Conservation (phyloP, 2,113 vertebrate genomes). For the Dipodomys ordii region DNA sequence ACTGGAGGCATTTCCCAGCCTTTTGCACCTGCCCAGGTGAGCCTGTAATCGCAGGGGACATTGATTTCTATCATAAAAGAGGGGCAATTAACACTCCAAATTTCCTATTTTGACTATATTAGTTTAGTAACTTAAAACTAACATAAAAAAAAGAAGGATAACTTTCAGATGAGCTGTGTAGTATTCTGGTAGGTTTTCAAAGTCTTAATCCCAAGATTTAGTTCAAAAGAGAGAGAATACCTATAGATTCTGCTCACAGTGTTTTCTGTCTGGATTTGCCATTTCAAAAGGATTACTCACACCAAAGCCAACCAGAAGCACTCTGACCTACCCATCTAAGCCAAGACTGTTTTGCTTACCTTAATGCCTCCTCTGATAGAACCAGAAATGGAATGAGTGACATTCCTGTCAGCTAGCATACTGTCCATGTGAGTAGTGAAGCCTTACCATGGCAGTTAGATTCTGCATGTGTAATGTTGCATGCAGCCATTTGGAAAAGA, state of each 20-base stretch:
- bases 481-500: conserved; percentile 55
- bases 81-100: neutral
- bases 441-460: neutral
- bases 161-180: neutral
- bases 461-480: conserved; percentile 23
- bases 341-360: neutral
- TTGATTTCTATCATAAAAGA: neutral
- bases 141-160: neutral
- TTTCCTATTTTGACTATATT: neutral
- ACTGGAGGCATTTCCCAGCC: neutral
- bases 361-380: neutral
- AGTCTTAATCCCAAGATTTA: conserved; percentile 22
- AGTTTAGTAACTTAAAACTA: conserved; percentile 29
- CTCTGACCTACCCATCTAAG: neutral
- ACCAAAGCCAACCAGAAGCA: neutral
- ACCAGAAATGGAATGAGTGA: neutral
- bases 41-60: neutral
- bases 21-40: neutral
- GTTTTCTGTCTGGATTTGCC: neutral
- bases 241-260: neutral
- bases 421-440: neutral
- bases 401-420: neutral
- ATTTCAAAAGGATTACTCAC: conserved; percentile 12
- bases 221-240: neutral
- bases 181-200: conserved; percentile 15